Base-by-base conservation (phyloP, 2,888 invertebrate genomes). In the Pristionchus mayeri region DNA sequence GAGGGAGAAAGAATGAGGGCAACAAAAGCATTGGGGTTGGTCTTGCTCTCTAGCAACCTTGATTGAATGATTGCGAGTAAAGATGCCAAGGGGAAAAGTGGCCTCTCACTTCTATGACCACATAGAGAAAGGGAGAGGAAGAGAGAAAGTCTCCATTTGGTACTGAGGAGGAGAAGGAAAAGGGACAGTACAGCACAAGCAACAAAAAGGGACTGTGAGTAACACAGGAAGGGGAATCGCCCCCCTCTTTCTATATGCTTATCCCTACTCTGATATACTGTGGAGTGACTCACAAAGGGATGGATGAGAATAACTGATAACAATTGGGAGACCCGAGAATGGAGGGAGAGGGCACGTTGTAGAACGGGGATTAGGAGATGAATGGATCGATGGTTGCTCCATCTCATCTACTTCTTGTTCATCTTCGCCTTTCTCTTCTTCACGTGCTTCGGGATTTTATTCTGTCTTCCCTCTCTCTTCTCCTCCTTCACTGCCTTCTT, bases 381-480 rank as follows among this genome's bases (percentile, higher is more conserved):
- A 60, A 57, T 57, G 60, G 40, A 81, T 40, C 81, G 40, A 79
- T 81, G 30, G 52, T 78, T 34, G 13, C 16, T 67, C 27, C 4
- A 16, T 18, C 30, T 76, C 3, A 21, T 67, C 84, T 85, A 87
- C 84, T 88, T 89, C 88, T 89, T 90, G 80, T 90, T 90, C 80
- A 88, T 82, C 71, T 90, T 88, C 75, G 96, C 96, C 92, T 96
- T 95, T 88, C 96, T 95, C 92, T 97, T 98, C 93, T 98, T 98
- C 0, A 97, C 93, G 93, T 98, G 96, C 93, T 98, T 98, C 91
- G 97, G 97, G 0, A 96, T 95, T 94, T 98, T 98, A 0, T 94
- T 94, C 60, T 96, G 96, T 79, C 98, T 95, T 92, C 96, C 96
- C 89, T 97, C 97, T 0, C 97, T 96, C 92, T 97, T 95, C 82